A percentile compares a stretch with the other conserved stretches of the same genome.
These are phyloP conservation scores for Sakesphorus luctuosus DNA, from an alignment of 2,113 vertebrate species.

Conservation along the genomic window DNA sequence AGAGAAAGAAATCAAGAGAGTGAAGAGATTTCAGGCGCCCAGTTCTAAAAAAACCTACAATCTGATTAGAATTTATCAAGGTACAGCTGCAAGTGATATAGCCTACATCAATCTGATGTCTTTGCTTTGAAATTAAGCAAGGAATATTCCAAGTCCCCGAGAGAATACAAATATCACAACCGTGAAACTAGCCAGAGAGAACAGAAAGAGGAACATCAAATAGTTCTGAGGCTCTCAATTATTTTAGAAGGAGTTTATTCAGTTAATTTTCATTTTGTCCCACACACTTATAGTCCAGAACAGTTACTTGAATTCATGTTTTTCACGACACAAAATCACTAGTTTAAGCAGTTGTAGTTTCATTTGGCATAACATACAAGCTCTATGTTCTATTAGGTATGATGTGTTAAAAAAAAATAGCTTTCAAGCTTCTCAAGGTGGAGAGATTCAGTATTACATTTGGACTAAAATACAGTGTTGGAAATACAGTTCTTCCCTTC, in stretches of 20 bases:
- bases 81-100: not conserved
- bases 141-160: not conserved
- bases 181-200: not conserved
- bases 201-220: not conserved
- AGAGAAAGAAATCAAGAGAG: not conserved
- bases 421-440: not conserved
- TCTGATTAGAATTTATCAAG: not conserved
- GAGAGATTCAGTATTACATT: not conserved
- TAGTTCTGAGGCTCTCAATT: not conserved
- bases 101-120: not conserved
- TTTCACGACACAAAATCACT: not conserved
- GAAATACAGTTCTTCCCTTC: not conserved
- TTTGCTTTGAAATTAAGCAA: not conserved
- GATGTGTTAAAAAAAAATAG: not conserved
- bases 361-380: not conserved
- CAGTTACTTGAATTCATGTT: not conserved
- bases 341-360: not conserved
- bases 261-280: not conserved
- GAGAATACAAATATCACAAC: not conserved
- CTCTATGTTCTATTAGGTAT: not conserved
- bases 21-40: not conserved
- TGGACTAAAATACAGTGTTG: not conserved
- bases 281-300: not conserved
- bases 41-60: not conserved
- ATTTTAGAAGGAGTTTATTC: not conserved